phyloP scores from a whole-genome alignment of 2,888 invertebrate species.

The Balanococcus diminutus region DNA sequence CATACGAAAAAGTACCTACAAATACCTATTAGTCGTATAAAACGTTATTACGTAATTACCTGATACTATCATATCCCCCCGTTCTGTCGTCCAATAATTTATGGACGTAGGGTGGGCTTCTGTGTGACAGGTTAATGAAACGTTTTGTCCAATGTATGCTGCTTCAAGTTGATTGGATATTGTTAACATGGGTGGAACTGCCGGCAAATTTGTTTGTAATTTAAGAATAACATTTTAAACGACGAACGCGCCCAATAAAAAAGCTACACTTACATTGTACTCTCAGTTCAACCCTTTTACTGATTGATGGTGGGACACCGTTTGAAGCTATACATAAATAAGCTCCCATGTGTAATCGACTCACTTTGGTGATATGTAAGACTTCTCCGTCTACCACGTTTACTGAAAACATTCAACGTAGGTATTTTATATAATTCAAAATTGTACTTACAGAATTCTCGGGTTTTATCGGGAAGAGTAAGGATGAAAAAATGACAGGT shows the following conservation, averaged over 20 bases:
- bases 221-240: neutral
- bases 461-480: too few species aligned
- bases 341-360: slow-evolving; percentile 89
- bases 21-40: neutral
- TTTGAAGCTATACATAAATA: slow-evolving; percentile 93
- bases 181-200: slow-evolving; percentile 93
- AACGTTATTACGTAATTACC: slow-evolving; percentile 66
- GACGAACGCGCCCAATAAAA: neutral
- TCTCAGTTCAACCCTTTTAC: slow-evolving; percentile 80
- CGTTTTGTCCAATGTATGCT: slow-evolving; percentile 86
- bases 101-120: slow-evolving; percentile 92
- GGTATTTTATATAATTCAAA: too few species aligned
- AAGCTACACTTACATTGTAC: slow-evolving; percentile 76
- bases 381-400: slow-evolving; percentile 87
- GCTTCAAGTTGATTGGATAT: slow-evolving; percentile 92
- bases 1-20: too few species aligned
- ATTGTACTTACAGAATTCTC: too few species aligned
- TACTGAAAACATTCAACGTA: slow-evolving; percentile 67
- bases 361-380: slow-evolving; percentile 84
- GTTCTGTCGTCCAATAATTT: slow-evolving; percentile 92
- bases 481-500: too few species aligned
- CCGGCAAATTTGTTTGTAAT: slow-evolving; percentile 39
- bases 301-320: slow-evolving; percentile 88
- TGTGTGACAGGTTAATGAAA: slow-evolving; percentile 85
- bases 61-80: slow-evolving; percentile 91